Percentiles rank a stretch among this genome's conserved stretches.
Evolutionary conservation across 2,113 vertebrate species (phyloP).

Genomic region (Emydocephalus ijimae): DNA sequence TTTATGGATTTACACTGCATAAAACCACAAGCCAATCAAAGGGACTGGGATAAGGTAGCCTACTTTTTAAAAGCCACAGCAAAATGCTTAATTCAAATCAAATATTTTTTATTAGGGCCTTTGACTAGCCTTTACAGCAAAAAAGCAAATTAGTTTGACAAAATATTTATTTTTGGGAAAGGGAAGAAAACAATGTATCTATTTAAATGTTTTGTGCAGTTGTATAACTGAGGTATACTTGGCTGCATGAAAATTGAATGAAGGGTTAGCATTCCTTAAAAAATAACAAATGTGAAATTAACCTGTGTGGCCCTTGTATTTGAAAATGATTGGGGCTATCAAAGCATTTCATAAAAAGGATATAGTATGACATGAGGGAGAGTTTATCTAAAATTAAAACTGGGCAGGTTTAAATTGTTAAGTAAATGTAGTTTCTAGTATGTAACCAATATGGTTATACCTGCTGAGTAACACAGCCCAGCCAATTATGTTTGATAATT

Average conservation of each 20-base stretch:
- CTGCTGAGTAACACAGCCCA: neutral
- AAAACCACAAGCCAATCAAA: neutral
- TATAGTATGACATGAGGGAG: no score
- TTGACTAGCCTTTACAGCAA: neutral
- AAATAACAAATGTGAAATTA: neutral
- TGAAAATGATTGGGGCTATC: neutral
- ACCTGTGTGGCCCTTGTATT: neutral
- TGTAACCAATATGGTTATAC: neutral
- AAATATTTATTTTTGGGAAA: neutral
- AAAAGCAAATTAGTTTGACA: neutral
- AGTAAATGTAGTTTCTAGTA: neutral
- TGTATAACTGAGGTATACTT: neutral
- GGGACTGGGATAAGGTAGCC: neutral
- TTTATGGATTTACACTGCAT: neutral
- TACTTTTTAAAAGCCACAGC: neutral
- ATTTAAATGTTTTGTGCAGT: neutral
- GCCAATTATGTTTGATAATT: neutral
- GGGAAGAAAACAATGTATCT: neutral
- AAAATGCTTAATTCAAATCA: neutral
- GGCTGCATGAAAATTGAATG: neutral
- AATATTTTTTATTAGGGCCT: neutral
- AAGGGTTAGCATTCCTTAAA: neutral
- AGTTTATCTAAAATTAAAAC: neutral
- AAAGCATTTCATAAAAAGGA: neutral
- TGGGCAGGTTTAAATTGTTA: neutral